These are phyloP conservation scores for Danio albolineatus DNA, from an alignment of 2,797 vertebrate genomes.

Conservation along the genomic window DNA sequence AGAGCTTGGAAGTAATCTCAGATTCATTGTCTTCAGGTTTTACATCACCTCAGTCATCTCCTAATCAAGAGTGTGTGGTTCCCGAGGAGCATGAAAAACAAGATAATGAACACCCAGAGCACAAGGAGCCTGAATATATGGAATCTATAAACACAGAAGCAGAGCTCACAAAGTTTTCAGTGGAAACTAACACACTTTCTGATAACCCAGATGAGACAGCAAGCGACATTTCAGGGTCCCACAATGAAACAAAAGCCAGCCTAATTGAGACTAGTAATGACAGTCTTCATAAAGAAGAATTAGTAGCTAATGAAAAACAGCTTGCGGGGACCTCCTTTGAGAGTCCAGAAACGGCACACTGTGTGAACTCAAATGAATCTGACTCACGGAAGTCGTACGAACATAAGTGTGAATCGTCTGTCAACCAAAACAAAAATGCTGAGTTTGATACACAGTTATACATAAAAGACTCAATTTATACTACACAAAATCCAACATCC, in stretches of 20 bases:
- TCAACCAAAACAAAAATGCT: slow-evolving; percentile 40
- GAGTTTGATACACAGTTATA: slow-evolving; percentile 21
- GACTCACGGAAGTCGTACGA: slow-evolving; percentile 67
- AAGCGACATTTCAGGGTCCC: slow-evolving; percentile 61
- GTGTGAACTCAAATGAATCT: slow-evolving; percentile 59
- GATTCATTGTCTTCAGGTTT: slow-evolving; percentile 68
- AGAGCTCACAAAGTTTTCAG: slow-evolving; percentile 61
- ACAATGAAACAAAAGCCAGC: slow-evolving; percentile 54
- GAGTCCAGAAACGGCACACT: slow-evolving; percentile 55
- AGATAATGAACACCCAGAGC: slow-evolving; percentile 23
- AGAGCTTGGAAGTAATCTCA: slow-evolving; percentile 79
- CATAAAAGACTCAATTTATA: slow-evolving; percentile 9
- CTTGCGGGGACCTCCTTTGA: slow-evolving; percentile 56
- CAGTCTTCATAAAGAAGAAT: slow-evolving; percentile 61
- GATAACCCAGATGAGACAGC: slow-evolving; percentile 63
- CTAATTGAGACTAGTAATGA: slow-evolving; percentile 57
- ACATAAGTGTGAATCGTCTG: slow-evolving; percentile 45
- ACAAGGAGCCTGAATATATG: slow-evolving; percentile 39
- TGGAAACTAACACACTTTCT: slow-evolving; percentile 69
- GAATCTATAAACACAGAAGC: slow-evolving; percentile 27
- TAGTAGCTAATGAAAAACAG: slow-evolving; percentile 59
- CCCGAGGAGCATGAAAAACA: slow-evolving; percentile 45
- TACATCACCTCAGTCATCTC: slow-evolving; percentile 55
- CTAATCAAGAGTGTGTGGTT: slow-evolving; percentile 45
- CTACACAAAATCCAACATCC: slow-evolving; percentile 28